A percentile compares a stretch with the other conserved stretches of the same genome.
Conservation (phyloP, 2,888 invertebrate species). For the Anodontia alba region DNA sequence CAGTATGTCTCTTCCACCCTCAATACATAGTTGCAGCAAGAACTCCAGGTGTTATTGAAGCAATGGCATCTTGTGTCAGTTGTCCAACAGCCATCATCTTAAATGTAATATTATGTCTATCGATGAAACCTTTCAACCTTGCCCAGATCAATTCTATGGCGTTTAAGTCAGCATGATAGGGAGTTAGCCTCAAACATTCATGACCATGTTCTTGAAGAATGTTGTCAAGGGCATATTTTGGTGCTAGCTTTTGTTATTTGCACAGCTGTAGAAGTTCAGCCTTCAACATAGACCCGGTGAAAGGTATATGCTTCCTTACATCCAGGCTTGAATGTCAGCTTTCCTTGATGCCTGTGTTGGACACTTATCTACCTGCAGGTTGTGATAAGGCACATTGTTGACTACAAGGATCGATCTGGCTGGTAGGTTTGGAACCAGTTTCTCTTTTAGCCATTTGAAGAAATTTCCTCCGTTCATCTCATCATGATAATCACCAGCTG, state of each 20-base stretch:
- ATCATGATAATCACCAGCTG: constrained; percentile 36
- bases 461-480: constrained; percentile 40
- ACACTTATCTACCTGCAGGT: constrained; percentile 26
- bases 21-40: constrained; percentile 6
- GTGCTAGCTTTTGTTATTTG: neutral
- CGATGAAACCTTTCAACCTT: constrained; percentile 8
- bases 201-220: constrained; percentile 27
- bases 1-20: constrained; percentile 4
- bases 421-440: constrained; percentile 31
- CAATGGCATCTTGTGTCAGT: neutral
- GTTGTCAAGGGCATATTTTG: constrained; percentile 17
- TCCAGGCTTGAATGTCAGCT: constrained; percentile 26
- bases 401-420: constrained; percentile 15
- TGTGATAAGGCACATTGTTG: constrained; percentile 39
- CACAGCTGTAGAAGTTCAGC: constrained; percentile 28
- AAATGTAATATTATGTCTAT: neutral
- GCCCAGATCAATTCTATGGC: constrained; percentile 34
- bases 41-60: neutral
- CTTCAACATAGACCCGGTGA: constrained; percentile 16
- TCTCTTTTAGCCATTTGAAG: constrained; percentile 29
- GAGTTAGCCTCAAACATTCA: constrained; percentile 11
- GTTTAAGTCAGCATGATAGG: constrained; percentile 30
- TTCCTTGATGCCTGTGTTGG: constrained; percentile 29
- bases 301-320: constrained; percentile 4
- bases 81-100: neutral